Conservation (phyloP, 2,888 invertebrate genomes). For the Mechanitis mazaeus region DNA sequence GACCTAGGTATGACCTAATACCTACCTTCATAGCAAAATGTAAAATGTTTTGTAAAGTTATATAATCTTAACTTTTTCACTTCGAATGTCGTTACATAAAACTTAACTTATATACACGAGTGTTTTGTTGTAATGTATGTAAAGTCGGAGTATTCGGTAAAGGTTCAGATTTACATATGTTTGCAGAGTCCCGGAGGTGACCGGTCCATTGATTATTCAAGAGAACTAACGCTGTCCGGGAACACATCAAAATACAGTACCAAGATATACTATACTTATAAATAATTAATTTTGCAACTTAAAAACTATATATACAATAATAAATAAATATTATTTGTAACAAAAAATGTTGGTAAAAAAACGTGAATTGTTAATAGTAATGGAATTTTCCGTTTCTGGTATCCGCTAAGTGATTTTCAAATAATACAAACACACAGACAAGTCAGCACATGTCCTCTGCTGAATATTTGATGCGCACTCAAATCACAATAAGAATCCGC, state of each 20-base stretch:
- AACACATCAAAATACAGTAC: constrained; percentile 10
- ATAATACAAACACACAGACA: neutral
- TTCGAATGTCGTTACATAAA: neutral
- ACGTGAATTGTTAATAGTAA: neutral
- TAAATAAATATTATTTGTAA: too few relatives aligned
- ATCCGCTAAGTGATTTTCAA: constrained; percentile 8
- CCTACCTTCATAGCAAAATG: too few relatives aligned
- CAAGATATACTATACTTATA: neutral
- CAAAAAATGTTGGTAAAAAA: too few relatives aligned
- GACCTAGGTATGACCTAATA: too few relatives aligned
- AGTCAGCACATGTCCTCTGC: constrained; percentile 39
- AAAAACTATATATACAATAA: too few relatives aligned
- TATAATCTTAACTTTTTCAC: too few relatives aligned
- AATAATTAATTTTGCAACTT: too few relatives aligned
- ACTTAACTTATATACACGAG: neutral
- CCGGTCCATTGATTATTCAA: constrained; percentile 40
- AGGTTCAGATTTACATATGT: constrained; percentile 39
- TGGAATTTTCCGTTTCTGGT: too few relatives aligned
- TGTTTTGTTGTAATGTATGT: constrained; percentile 5
- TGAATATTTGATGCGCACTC: constrained; percentile 62
- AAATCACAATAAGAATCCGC: constrained; percentile 64
- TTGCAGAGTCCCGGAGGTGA: constrained; percentile 39
- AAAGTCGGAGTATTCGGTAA: constrained; percentile 27
- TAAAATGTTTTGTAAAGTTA: too few relatives aligned
- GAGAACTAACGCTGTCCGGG: constrained; percentile 29